Evolutionary conservation across 1,140 invertebrate species (phyloP).

Genomic region (Bombus pyrosoma): DNA sequence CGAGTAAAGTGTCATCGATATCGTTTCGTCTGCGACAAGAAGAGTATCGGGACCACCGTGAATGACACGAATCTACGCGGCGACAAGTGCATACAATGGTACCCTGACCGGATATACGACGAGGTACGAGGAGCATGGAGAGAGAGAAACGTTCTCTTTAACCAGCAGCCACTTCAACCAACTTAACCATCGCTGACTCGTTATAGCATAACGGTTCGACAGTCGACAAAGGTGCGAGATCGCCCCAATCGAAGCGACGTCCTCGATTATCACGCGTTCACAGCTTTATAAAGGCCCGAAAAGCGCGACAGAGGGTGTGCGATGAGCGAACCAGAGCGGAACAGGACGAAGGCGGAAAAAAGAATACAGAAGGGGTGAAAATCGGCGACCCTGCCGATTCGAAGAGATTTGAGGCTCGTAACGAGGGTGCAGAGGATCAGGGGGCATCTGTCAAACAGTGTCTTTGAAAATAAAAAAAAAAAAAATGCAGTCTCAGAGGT

Average conservation of each 20-base stretch:
- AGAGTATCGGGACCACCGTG: background rate
- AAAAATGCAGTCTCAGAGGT: background rate
- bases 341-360: background rate
- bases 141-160: slow-evolving; percentile 28
- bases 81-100: slow-evolving; percentile 13
- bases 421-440: slow-evolving; percentile 46
- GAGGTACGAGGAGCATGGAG: background rate
- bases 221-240: slow-evolving; percentile 68
- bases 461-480: slow-evolving; percentile 4
- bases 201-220: slow-evolving; percentile 74
- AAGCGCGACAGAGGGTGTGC: slow-evolving; percentile 49
- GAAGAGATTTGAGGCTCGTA: slow-evolving; percentile 43
- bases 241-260: slow-evolving; percentile 69
- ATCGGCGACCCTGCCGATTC: slow-evolving; percentile 49
- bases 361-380: slow-evolving; percentile 58
- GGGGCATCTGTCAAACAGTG: slow-evolving; percentile 56
- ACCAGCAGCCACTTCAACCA: slow-evolving; percentile 59
- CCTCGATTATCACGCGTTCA: slow-evolving; percentile 74
- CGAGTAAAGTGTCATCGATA: background rate
- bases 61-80: background rate
- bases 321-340: slow-evolving; percentile 42
- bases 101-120: background rate
- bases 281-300: slow-evolving; percentile 68
- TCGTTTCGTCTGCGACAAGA: slow-evolving; percentile 19
- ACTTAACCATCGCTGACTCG: slow-evolving; percentile 64